Evolutionary conservation across 2,797 vertebrate genomes (phyloP), one percentile per base, ranked within the genome.

Genomic region (Sebastes baramenuke): DNA sequence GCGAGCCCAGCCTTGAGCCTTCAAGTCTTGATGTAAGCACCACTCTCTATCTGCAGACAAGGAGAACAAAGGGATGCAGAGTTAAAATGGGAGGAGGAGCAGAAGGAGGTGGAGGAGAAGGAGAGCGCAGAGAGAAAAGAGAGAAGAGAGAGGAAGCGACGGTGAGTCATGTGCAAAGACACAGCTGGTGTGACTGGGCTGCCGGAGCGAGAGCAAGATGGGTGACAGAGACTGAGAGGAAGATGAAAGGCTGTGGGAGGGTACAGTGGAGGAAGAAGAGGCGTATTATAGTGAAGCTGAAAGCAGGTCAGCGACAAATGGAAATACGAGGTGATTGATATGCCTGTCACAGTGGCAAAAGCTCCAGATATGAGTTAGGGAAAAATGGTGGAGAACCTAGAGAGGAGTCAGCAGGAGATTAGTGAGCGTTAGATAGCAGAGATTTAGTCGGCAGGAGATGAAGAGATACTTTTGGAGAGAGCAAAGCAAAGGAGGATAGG

Each of bases 251-350:
- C 80, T 81, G 77, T 71, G 76, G 83, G 84, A 89, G 83, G 76
- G 82, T 71, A 72, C 67, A 73, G 73, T 72, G 46, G 76, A 71
- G 77, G 84, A 89, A 79, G 71, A 84, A 72, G 78, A 91, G 81
- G 76, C 70, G 54, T 66, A 64, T 86, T 87, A 85, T 78, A 87
- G 88, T 80, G 83, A 90, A 84, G 80, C 85, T 84, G 86, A 90
- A 92, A 90, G 86, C 90, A 90, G 91, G 90, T 91, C 92, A 93
- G 90, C 70, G 70, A 90, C 89, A 88, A 89, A 92, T 90, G 81
- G 88, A 92, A 89, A 90, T 82, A 84, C 81, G 67, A 83, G 83
- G 86, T 93, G 93, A 94, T 83, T 89, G 89, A 90, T 91, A 77
- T 87, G 89, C 80, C 75, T 82, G 90, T 92, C 87, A 84, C 55